These are phyloP conservation scores for Tinea semifulvella DNA, from an alignment of 2,888 invertebrate species.

Conservation along the genomic window DNA sequence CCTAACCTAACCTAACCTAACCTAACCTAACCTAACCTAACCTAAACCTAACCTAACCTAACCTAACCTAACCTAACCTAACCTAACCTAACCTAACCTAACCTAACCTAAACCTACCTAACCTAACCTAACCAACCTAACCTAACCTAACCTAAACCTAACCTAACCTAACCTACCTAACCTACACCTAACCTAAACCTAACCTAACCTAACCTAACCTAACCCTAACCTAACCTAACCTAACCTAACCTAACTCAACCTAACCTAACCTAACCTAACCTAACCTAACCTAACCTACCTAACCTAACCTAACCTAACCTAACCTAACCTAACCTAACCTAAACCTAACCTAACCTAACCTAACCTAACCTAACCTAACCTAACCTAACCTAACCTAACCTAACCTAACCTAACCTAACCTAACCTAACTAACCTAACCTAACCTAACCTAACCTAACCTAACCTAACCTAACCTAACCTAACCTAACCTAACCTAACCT, in stretches of 20 bases:
- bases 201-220: constrained; percentile 17
- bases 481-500: constrained; percentile 17
- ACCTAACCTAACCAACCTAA: constrained; percentile 18
- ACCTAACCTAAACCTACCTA: constrained; percentile 8
- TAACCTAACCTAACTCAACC: constrained; percentile 17
- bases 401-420: constrained; percentile 19
- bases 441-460: constrained; percentile 13
- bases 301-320: constrained; percentile 19
- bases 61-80: constrained; percentile 1
- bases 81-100: constrained; percentile 1
- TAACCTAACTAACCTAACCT: constrained; percentile 14
- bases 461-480: constrained; percentile 17
- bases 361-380: constrained; percentile 18
- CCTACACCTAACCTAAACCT: constrained; percentile 18
- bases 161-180: constrained; percentile 19
- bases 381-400: constrained; percentile 19
- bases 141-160: constrained; percentile 19
- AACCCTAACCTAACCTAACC: constrained; percentile 15
- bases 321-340: constrained; percentile 17
- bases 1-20: constrained; percentile 17
- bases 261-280: constrained; percentile 16
- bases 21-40: constrained; percentile 14
- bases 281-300: constrained; percentile 17
- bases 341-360: constrained; percentile 19
- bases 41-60: constrained; percentile 5